Evolutionary conservation across 2,888 invertebrate species (phyloP).

Genomic region (Aplocera efformata): DNA sequence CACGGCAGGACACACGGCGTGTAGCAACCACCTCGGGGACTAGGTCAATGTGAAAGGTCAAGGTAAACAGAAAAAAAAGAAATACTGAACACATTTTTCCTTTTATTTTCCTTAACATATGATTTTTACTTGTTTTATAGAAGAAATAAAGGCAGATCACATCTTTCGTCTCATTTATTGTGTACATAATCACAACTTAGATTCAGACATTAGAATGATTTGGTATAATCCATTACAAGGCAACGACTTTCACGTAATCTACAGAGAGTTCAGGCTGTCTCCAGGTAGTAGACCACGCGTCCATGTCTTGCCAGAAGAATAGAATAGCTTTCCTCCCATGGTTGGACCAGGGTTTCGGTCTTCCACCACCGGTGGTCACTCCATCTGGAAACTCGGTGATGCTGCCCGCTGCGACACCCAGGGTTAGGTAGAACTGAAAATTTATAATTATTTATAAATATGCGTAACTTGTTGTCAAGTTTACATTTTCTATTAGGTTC

Average conservation of each 20-base stretch:
- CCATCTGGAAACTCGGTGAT: constrained; percentile 83
- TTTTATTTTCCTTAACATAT: too few relatives aligned
- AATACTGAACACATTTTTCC: too few relatives aligned
- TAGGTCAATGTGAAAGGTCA: too few relatives aligned
- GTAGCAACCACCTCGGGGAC: too few relatives aligned
- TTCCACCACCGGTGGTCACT: constrained; percentile 45
- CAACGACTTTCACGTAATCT: constrained; percentile 82
- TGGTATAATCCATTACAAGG: too few relatives aligned
- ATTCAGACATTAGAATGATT: too few relatives aligned
- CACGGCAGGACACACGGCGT: too few relatives aligned
- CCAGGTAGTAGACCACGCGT: constrained; percentile 83
- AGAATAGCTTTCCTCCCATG: constrained; percentile 75
- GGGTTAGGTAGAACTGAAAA: constrained; percentile 82
- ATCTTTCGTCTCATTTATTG: too few relatives aligned
- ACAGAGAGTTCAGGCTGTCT: constrained; percentile 70
- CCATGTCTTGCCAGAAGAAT: constrained; percentile 81
- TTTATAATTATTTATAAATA: not conserved
- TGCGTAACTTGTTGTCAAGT: not conserved
- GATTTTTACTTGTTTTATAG: too few relatives aligned
- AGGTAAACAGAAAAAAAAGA: too few relatives aligned
- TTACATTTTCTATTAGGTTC: not conserved
- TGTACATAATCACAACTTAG: too few relatives aligned
- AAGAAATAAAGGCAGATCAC: too few relatives aligned
- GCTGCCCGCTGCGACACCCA: constrained; percentile 87
- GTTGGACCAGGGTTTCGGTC: constrained; percentile 85